Conservation (phyloP, 2,113 vertebrate genomes). For the Diadophis punctatus region DNA sequence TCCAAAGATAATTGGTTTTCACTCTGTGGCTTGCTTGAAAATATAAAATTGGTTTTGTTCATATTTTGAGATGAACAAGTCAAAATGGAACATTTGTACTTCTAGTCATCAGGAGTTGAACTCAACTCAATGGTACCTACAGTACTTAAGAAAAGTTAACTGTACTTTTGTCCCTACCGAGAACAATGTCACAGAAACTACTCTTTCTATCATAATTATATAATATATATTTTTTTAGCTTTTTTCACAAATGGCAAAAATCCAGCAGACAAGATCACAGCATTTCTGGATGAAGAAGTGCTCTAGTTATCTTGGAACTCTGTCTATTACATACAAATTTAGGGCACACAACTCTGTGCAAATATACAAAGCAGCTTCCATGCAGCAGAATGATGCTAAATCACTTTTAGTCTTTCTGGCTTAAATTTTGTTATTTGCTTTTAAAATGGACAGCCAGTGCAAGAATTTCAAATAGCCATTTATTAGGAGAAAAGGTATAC, state of each 20-base stretch:
- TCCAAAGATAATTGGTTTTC: background rate
- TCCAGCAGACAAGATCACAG: background rate
- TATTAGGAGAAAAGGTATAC: background rate
- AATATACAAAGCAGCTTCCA: background rate
- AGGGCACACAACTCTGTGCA: background rate
- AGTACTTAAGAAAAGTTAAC: background rate
- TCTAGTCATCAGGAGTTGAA: background rate
- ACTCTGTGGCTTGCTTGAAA: background rate
- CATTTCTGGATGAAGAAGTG: background rate
- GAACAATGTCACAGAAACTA: background rate
- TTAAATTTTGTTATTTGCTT: background rate
- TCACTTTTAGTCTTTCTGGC: background rate
- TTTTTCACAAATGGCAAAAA: background rate
- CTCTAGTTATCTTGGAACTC: background rate
- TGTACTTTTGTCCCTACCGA: background rate
- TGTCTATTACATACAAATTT: background rate
- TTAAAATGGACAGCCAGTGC: background rate
- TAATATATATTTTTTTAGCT: background rate
- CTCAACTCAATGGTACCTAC: background rate
- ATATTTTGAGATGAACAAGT: background rate
- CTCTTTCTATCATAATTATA: background rate
- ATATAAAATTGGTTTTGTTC: background rate
- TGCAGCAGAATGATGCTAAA: background rate
- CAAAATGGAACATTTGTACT: background rate
- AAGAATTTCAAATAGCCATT: background rate